Percentiles rank a stretch among this genome's conserved stretches.
Evolutionary conservation across 37 sponge, comb jelly and placozoan species (phyloP).

Genomic region (Chondrilla cf. caribensis): DNA sequence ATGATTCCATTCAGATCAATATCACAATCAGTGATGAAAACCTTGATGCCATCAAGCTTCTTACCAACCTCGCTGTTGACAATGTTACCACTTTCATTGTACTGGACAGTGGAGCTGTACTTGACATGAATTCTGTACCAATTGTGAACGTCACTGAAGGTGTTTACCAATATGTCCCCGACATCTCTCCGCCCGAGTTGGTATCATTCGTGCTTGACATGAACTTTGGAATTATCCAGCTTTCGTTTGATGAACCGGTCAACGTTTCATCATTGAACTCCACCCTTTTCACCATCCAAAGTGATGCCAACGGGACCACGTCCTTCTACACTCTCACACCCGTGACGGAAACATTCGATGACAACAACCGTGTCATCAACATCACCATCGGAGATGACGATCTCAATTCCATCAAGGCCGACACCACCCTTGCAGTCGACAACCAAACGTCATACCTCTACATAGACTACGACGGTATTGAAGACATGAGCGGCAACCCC

Average conservation of each 20-base stretch:
- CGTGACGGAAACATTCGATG: conserved; percentile 30
- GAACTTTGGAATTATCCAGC: conserved; percentile 43
- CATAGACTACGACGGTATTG: conserved; percentile 41
- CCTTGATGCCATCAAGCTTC: conserved; percentile 65
- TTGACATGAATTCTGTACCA: conserved; percentile 61
- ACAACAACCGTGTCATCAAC: conserved; percentile 47
- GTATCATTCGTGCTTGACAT: conserved; percentile 58
- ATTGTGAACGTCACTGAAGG: background rate
- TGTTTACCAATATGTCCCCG: conserved; percentile 31
- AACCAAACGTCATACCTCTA: conserved; percentile 48
- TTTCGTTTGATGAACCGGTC: conserved; percentile 76
- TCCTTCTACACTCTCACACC: conserved; percentile 30
- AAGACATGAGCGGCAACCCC: conserved; percentile 69
- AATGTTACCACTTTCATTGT: conserved; percentile 54
- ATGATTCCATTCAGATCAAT: conserved; percentile 41
- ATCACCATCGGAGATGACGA: conserved; percentile 59
- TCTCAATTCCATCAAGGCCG: conserved; percentile 70
- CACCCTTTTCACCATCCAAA: conserved; percentile 35
- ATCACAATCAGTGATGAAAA: conserved; percentile 51
- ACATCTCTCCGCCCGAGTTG: conserved; percentile 61
- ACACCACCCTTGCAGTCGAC: conserved; percentile 45
- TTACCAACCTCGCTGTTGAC: conserved; percentile 41
- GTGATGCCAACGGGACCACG: background rate
- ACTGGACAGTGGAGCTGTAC: conserved; percentile 21
- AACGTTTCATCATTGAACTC: conserved; percentile 47